These are phyloP conservation scores for Mantis religiosa DNA, from an alignment of 2,888 invertebrate genomes.

Conservation along the genomic window DNA sequence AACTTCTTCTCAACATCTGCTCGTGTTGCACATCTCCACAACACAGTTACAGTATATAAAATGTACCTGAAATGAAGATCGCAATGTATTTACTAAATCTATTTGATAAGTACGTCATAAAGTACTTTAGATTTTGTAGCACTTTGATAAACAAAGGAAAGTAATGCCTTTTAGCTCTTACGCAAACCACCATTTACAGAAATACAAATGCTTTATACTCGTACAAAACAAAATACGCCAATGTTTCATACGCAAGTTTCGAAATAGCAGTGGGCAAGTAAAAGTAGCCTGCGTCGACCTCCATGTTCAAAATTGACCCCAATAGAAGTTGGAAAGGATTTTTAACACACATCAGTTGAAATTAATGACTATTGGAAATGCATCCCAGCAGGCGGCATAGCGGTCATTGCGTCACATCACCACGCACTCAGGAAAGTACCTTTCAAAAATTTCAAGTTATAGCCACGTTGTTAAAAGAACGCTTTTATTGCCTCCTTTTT, in stretches of 20 bases:
- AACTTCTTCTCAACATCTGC: too few relatives aligned
- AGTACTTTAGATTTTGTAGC: too few relatives aligned
- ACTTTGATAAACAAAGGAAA: too few relatives aligned
- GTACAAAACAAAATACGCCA: background rate
- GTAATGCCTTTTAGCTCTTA: too few relatives aligned
- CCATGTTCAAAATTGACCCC: background rate
- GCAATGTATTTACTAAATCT: too few relatives aligned
- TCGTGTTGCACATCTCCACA: too few relatives aligned
- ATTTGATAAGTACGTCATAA: too few relatives aligned
- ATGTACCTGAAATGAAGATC: too few relatives aligned
- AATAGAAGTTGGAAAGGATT: background rate
- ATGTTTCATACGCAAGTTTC: background rate
- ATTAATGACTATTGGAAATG: background rate
- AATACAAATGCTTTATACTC: too few relatives aligned
- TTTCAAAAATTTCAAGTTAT: background rate
- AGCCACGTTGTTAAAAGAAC: background rate
- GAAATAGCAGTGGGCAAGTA: background rate
- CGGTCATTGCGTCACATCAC: background rate
- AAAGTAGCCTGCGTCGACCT: background rate
- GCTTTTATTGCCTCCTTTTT: background rate
- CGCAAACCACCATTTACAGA: too few relatives aligned
- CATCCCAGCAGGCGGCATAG: background rate
- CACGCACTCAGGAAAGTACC: background rate
- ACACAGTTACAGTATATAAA: too few relatives aligned
- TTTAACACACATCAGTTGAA: background rate